A percentile compares a stretch with the other conserved stretches of the same genome.
Conservation (phyloP, 2,888 invertebrate species). For the Lacanobia oleracea region DNA sequence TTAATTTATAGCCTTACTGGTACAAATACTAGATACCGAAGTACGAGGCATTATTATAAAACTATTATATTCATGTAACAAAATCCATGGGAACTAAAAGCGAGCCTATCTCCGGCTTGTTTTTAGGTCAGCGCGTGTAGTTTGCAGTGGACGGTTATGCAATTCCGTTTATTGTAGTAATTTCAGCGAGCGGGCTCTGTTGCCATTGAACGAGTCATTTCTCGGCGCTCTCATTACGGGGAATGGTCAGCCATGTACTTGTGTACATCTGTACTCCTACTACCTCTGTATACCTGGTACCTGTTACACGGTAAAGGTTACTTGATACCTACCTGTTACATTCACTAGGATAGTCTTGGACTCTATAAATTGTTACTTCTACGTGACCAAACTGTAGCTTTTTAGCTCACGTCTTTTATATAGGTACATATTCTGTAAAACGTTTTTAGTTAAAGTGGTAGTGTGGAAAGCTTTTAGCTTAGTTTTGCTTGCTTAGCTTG, state of each 20-base stretch:
- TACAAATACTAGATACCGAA: not conserved
- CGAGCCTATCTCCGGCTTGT: constrained; percentile 29
- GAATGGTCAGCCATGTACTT: constrained; percentile 65
- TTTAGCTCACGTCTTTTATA: constrained; percentile 38
- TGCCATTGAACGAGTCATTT: constrained; percentile 70
- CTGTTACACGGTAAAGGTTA: constrained; percentile 38
- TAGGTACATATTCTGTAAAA: constrained; percentile 39
- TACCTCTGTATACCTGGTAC: constrained; percentile 27
- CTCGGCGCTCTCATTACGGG: constrained; percentile 67
- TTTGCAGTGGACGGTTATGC: constrained; percentile 64
- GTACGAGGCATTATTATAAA: not conserved
- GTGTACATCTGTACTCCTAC: constrained; percentile 8
- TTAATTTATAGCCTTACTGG: no score
- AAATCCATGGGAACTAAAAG: constrained; percentile 34
- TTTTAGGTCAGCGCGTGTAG: constrained; percentile 59
- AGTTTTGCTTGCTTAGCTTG: constrained; percentile 35
- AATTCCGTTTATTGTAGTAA: constrained; percentile 72
- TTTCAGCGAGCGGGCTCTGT: constrained; percentile 62
- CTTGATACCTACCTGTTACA: constrained; percentile 46
- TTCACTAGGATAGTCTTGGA: constrained; percentile 29
- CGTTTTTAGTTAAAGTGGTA: constrained; percentile 47
- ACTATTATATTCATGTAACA: constrained; percentile 21
- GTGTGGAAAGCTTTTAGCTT: constrained; percentile 34
- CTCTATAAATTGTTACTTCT: constrained; percentile 21
- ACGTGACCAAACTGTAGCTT: constrained; percentile 43